A percentile compares a stretch with the other conserved stretches of the same genome.
Evolutionary conservation across 2,113 vertebrate genomes (phyloP).

Genomic region (Paradoxurus hermaphroditus): DNA sequence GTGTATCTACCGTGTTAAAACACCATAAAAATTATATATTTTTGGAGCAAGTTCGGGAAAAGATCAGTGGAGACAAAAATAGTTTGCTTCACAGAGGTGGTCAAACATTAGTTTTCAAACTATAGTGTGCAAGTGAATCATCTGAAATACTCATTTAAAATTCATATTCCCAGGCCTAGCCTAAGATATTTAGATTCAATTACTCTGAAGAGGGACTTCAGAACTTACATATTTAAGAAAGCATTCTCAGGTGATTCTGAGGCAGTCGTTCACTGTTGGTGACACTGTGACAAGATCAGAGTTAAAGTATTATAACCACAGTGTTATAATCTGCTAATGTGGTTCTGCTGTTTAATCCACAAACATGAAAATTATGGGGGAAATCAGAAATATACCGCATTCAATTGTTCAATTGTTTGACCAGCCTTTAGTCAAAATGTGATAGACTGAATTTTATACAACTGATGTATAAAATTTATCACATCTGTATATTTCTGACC

Average conservation of each 20-base stretch:
- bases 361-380: neutral
- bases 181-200: neutral
- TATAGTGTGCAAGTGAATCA: neutral
- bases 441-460: neutral
- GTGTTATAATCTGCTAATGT: neutral
- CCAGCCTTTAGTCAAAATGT: neutral
- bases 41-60: neutral
- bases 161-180: neutral
- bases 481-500: neutral
- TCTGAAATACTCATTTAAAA: neutral
- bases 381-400: neutral
- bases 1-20: neutral
- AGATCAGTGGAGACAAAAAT: neutral
- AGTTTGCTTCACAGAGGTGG: slow-evolving; percentile 8
- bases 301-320: neutral
- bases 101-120: neutral
- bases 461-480: neutral
- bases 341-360: neutral
- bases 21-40: neutral
- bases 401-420: neutral
- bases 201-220: neutral
- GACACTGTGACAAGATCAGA: neutral
- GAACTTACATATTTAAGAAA: neutral
- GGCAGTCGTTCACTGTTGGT: neutral
- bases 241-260: neutral